A percentile compares a stretch with the other conserved stretches of the same genome.
These are phyloP conservation scores for Nebria brevicollis DNA, from an alignment of 2,888 invertebrate species.

Conservation along the genomic window DNA sequence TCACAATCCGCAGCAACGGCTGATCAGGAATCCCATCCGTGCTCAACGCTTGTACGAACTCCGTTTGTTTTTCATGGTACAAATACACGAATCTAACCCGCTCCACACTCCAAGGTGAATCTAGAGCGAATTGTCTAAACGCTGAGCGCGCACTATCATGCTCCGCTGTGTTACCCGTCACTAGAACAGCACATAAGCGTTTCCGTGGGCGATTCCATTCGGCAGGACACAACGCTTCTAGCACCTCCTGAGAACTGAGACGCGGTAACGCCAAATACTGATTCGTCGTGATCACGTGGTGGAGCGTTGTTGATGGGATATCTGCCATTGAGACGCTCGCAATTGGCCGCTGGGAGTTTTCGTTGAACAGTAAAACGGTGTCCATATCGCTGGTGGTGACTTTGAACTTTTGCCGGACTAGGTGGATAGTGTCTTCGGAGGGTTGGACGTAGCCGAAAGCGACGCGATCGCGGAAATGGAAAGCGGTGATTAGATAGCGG, in stretches of 20 bases:
- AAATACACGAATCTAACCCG: conserved; percentile 89
- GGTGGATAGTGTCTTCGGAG: conserved; percentile 68
- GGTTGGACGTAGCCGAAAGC: conserved; percentile 76
- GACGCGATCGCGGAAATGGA: conserved; percentile 84
- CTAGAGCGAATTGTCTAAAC: conserved; percentile 76
- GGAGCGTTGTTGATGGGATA: conserved; percentile 87
- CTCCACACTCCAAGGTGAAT: conserved; percentile 72
- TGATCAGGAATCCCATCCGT: conserved; percentile 63
- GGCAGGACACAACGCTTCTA: conserved; percentile 89
- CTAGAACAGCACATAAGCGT: conserved; percentile 80
- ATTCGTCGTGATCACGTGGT: conserved; percentile 88
- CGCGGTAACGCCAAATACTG: conserved; percentile 89
- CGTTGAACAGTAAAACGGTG: conserved; percentile 89
- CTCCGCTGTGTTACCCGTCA: conserved; percentile 71
- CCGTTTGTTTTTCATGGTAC: conserved; percentile 83
- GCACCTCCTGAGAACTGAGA: conserved; percentile 88
- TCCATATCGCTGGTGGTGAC: conserved; percentile 73
- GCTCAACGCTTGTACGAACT: conserved; percentile 81
- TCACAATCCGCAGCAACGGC: conserved; percentile 81
- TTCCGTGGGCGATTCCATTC: conserved; percentile 83
- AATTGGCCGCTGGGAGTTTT: conserved; percentile 81
- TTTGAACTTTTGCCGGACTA: conserved; percentile 75
- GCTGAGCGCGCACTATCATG: conserved; percentile 74
- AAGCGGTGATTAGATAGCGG: conserved; percentile 88
- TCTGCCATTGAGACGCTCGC: conserved; percentile 91